Conservation (phyloP, 2,113 vertebrate genomes). For the Chelonoidis abingdonii region DNA sequence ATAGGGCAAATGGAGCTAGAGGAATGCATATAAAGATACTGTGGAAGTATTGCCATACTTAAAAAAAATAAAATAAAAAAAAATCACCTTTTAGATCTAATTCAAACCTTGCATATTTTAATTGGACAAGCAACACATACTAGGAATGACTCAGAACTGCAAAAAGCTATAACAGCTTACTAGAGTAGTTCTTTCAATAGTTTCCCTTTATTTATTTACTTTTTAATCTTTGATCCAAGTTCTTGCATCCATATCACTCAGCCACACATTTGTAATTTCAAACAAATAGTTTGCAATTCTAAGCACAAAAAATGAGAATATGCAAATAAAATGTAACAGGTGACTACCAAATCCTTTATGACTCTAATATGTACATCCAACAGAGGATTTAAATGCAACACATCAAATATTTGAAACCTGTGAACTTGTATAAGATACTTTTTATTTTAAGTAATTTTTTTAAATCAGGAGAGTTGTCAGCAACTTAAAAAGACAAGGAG, state of each 20-base stretch:
- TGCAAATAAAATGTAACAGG: neutral
- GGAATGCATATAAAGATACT: neutral
- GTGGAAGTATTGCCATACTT: neutral
- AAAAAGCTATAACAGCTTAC: neutral
- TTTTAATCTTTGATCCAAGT: slow-evolving; percentile 13
- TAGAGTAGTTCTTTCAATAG: neutral
- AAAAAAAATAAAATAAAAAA: neutral
- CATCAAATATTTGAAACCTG: neutral
- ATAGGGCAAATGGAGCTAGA: neutral
- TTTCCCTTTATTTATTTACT: neutral
- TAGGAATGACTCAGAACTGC: neutral
- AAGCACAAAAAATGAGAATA: neutral
- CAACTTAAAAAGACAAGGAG: neutral
- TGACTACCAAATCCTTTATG: neutral
- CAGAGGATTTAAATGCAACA: neutral
- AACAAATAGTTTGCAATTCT: slow-evolving; percentile 31
- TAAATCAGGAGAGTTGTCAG: neutral
- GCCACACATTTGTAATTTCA: slow-evolving; percentile 2
- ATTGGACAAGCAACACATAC: neutral
- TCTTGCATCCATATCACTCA: slow-evolving; percentile 34
- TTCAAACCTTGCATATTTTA: neutral
- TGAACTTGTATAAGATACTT: neutral
- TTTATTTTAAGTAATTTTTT: neutral
- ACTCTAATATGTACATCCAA: neutral
- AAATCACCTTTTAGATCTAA: neutral